phyloP scores from a whole-genome alignment of 2,113 vertebrate species.

The Nettapus auritus region DNA sequence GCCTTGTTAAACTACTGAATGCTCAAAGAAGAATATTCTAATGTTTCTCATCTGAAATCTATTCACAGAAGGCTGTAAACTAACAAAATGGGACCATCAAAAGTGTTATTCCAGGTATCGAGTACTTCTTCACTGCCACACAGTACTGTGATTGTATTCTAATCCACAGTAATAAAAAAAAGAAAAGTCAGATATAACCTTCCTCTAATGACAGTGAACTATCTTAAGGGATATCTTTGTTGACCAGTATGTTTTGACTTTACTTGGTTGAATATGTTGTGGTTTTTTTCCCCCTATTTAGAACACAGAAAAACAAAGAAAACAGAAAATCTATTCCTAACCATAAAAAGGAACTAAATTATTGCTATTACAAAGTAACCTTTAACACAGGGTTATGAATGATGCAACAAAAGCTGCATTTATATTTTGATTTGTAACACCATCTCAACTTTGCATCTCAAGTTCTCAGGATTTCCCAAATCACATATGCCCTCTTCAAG shows the following conservation, averaged over 20 bases:
- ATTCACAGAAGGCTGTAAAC: too few relatives aligned
- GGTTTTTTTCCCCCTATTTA: neutral
- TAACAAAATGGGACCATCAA: neutral
- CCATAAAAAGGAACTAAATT: neutral
- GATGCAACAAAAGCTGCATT: rapidly evolving
- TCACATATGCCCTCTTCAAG: neutral
- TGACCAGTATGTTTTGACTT: neutral
- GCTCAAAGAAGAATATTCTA: neutral
- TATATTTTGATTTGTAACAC: neutral
- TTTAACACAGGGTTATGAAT: neutral
- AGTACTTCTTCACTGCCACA: neutral
- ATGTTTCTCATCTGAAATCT: neutral
- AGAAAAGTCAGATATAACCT: neutral
- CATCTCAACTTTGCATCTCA: neutral
- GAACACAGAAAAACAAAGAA: neutral
- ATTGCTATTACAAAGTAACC: neutral
- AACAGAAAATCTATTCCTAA: neutral
- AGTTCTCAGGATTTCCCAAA: neutral
- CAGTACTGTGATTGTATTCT: neutral
- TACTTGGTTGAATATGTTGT: neutral
- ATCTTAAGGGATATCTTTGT: neutral
- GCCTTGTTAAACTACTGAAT: neutral
- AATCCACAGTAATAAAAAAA: neutral
- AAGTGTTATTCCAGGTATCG: neutral
- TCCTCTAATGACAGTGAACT: neutral